Conservation (phyloP, 2,888 invertebrate genomes). For the Drosophila pseudotalamancana region DNA sequence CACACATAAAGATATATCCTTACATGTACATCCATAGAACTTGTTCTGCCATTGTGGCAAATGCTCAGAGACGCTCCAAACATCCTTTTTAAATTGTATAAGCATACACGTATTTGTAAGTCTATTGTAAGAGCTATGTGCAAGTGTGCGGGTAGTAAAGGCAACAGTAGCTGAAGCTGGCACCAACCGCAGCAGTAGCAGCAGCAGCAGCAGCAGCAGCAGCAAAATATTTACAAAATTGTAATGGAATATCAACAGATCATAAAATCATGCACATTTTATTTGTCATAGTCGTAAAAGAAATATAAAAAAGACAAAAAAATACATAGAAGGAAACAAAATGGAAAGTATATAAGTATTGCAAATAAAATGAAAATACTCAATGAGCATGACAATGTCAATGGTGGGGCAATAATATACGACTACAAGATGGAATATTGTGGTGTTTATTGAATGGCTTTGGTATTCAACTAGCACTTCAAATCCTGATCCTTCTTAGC, state of each 20-base stretch:
- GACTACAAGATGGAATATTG: conserved; percentile 60
- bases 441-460: conserved; percentile 77
- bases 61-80: conserved; percentile 65
- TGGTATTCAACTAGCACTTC: conserved; percentile 26
- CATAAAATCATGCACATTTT: conserved; percentile 80
- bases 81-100: conserved; percentile 67
- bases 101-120: conserved; percentile 64
- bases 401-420: conserved; percentile 49
- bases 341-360: conserved; percentile 61
- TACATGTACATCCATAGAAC: conserved; percentile 12
- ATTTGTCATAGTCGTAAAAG: conserved; percentile 76
- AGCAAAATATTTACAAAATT: conserved; percentile 80
- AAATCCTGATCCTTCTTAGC: conserved; percentile 29
- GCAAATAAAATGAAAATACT: conserved; percentile 77
- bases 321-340: conserved; percentile 24
- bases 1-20: not conserved
- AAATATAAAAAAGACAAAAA: conserved; percentile 39
- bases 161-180: conserved; percentile 23
- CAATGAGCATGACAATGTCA: conserved; percentile 72
- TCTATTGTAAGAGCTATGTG: conserved; percentile 67
- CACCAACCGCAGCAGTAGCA: conserved; percentile 42
- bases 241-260: conserved; percentile 80
- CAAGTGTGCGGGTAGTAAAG: conserved; percentile 5
- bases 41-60: conserved; percentile 60
- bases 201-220: conserved; percentile 53